A percentile compares a stretch with the other conserved stretches of the same genome.
phyloP scores from a whole-genome alignment of 2,113 vertebrate genomes.

The Otolemur garnettii region DNA sequence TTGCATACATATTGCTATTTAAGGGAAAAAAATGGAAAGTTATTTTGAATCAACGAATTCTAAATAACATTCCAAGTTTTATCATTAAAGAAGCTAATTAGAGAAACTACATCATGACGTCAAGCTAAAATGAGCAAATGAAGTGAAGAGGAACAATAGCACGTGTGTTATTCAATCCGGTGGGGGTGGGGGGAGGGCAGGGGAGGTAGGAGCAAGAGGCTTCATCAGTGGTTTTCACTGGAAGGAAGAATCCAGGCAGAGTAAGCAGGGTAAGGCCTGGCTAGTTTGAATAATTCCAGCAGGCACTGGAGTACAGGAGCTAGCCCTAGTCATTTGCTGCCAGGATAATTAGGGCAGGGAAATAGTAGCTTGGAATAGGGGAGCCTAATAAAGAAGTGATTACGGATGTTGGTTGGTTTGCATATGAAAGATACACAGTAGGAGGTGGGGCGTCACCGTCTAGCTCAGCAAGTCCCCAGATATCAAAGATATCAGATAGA shows the following conservation, averaged over 20 bases:
- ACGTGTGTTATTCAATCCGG: not conserved
- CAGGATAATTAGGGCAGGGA: not conserved
- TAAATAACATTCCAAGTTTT: conserved; percentile 20
- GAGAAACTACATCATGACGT: not conserved
- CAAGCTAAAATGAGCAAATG: conserved; percentile 45
- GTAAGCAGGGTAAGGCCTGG: not conserved
- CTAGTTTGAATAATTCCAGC: not conserved
- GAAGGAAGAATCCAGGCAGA: not conserved
- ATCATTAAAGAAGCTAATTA: conserved; percentile 34
- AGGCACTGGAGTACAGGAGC: not conserved
- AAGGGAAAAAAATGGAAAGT: not conserved
- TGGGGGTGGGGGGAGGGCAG: too few relatives aligned
- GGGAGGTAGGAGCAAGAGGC: not conserved
- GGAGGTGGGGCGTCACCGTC: not conserved
- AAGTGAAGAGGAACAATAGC: not conserved
- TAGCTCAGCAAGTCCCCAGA: too few relatives aligned
- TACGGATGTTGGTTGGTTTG: not conserved
- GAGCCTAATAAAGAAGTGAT: not conserved
- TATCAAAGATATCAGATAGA: not conserved
- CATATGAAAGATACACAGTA: not conserved
- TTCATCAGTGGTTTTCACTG: not conserved
- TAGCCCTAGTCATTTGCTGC: not conserved
- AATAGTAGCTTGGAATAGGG: not conserved
- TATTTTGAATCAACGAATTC: conserved; percentile 53
- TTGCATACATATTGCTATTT: not conserved